These are phyloP conservation scores for Drosophila monieri DNA, from an alignment of 2,888 invertebrate genomes.

Conservation along the genomic window DNA sequence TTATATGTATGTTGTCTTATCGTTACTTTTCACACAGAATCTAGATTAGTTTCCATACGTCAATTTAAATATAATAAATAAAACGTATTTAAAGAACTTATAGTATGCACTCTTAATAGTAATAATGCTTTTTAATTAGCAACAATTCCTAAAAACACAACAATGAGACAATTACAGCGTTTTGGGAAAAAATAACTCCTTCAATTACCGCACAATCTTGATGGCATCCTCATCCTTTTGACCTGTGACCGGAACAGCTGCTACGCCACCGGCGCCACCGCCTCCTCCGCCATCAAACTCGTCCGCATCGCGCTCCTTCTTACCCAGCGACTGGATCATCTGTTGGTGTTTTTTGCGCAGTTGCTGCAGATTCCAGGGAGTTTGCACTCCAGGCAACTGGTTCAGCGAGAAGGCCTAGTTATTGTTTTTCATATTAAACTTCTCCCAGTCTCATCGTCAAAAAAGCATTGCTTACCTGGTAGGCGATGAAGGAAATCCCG, in stretches of 20 bases:
- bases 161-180: too few species aligned
- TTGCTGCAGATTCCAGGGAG: constrained; percentile 78
- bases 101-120: too few species aligned
- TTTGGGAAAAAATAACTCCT: too few species aligned
- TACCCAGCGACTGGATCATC: constrained; percentile 68
- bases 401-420: constrained; percentile 84
- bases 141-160: neutral
- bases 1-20: too few species aligned
- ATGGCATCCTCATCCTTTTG: constrained; percentile 59
- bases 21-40: too few species aligned
- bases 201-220: constrained; percentile 78
- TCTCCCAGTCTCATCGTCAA: neutral
- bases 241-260: constrained; percentile 6
- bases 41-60: too few species aligned
- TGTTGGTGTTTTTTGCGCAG: constrained; percentile 66
- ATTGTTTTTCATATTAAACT: constrained; percentile 24
- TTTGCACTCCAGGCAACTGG: constrained; percentile 81
- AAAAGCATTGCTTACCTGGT: constrained; percentile 51
- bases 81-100: too few species aligned
- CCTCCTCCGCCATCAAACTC: constrained; percentile 58
- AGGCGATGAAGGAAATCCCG: constrained; percentile 78
- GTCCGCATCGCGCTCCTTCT: constrained; percentile 64
- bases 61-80: too few species aligned
- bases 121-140: neutral
- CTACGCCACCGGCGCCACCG: constrained; percentile 1